Evolutionary conservation across 2,797 vertebrate genomes (phyloP), one percentile per base, ranked within the genome.

Genomic region (Gallinago stenura): DNA sequence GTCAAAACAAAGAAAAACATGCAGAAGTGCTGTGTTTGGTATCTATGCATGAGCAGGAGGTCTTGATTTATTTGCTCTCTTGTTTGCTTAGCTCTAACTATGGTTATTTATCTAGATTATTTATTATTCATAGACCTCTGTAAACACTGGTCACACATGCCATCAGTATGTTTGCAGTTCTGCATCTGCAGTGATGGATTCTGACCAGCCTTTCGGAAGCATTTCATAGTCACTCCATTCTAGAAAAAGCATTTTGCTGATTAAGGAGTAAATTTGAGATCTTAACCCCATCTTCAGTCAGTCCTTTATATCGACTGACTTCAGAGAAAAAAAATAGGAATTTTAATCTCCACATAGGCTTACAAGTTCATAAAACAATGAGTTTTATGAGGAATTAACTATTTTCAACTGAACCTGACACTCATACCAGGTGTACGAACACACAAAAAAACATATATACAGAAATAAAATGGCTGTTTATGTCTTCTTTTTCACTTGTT

Each of bases 61-160:
- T 28, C 25, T 61, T 79, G 62, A 82, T 70, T 92, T 82, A 77
- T 77, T 92, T 92, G 45, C 68, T 85, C 3, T 53, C 58, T 73
- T 92, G 22, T 83, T 92, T 92, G 60, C 46, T 39, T 73, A 70
- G 54, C 26, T 68, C 43, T 87, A 83, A 92, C 58, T 85, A 51
- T 25, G n/a, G 33, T 73, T 94, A 82, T 93, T 94, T 94, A 84
- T 82, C 62, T 69, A 58, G 46, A 76, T 82, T 76, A 77, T 90
- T 93, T 85, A 61, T 76, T 93, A 79, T 92, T 83, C 90, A 65
- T 48, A 79, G 39, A 82, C 12, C 14, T 89, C 15, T 70, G 51
- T 79, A 95, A 87, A 87, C 39, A 73, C 43, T 64, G 43, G n/a
- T 54, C 37, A 50, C 26, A 20, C 30, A 25, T 2, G 5, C 20